phyloP scores from a whole-genome alignment of 2,797 vertebrate genomes.

The Sebastes diploproa region DNA sequence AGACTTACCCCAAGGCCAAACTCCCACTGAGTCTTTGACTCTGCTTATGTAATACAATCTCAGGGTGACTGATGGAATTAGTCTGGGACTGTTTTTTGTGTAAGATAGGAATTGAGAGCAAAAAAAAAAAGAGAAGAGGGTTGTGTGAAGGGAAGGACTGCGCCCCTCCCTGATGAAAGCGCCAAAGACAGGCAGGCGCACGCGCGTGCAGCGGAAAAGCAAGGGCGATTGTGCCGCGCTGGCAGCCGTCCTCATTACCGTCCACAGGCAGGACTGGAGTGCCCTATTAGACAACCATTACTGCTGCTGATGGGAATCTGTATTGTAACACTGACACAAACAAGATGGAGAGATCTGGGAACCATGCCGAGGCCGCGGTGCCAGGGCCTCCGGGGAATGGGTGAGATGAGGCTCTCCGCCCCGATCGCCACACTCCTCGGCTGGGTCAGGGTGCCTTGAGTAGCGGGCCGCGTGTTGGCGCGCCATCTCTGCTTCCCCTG shows the following conservation, averaged over 20 bases:
- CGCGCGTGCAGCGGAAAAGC: slow-evolving; percentile 3
- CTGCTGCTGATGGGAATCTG: slow-evolving; percentile 66
- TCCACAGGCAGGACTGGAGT: slow-evolving; percentile 62
- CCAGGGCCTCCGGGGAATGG: slow-evolving; percentile 50
- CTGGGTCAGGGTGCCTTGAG: slow-evolving; percentile 55
- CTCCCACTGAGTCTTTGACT: slow-evolving; percentile 61
- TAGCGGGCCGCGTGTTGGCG: slow-evolving; percentile 46
- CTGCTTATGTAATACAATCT: slow-evolving; percentile 67
- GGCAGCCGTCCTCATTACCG: slow-evolving; percentile 69
- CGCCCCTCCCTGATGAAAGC: slow-evolving; percentile 20
- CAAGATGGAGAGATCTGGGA: slow-evolving; percentile 69
- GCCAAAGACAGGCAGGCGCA: slow-evolving; percentile 32
- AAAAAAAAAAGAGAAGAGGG: not conserved
- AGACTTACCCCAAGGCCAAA: slow-evolving; percentile 68
- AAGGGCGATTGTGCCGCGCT: slow-evolving; percentile 44
- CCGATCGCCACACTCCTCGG: slow-evolving; percentile 40
- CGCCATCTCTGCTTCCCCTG: slow-evolving; percentile 61
- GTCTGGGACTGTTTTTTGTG: slow-evolving; percentile 45
- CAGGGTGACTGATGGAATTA: slow-evolving; percentile 72
- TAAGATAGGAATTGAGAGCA: slow-evolving; percentile 41
- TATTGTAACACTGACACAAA: slow-evolving; percentile 67
- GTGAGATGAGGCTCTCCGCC: slow-evolving; percentile 55
- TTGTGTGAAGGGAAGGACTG: not conserved
- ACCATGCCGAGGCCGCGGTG: slow-evolving; percentile 50
- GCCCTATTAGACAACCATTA: slow-evolving; percentile 73